A percentile compares a stretch with the other conserved stretches of the same genome.
Conservation (phyloP, 2,113 vertebrate genomes). For the Camelus bactrianus region DNA sequence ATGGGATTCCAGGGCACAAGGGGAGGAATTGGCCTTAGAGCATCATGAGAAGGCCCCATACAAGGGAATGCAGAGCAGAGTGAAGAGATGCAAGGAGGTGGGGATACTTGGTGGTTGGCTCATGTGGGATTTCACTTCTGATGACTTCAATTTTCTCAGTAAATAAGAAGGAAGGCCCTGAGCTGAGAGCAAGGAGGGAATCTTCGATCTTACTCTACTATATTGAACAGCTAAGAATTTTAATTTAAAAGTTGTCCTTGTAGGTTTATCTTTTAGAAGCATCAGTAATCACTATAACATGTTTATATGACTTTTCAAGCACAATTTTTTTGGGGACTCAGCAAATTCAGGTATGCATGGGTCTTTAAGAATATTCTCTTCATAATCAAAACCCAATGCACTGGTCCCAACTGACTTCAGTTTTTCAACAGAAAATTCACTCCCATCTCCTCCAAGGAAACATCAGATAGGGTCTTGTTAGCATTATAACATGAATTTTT, state of each 20-base stretch:
- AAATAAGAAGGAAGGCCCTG: neutral
- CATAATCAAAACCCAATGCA: neutral
- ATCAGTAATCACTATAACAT: neutral
- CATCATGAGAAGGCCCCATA: neutral
- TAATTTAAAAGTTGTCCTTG: slow-evolving; percentile 58
- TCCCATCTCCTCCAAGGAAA: neutral
- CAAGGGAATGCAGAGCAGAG: neutral
- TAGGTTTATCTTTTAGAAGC: slow-evolving; percentile 51
- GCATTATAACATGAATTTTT: slow-evolving; percentile 3
- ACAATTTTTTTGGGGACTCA: neutral
- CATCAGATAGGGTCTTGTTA: slow-evolving; percentile 5
- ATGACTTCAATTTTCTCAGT: slow-evolving; percentile 28
- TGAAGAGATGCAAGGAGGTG: neutral
- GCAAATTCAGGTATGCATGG: neutral
- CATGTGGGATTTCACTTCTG: neutral
- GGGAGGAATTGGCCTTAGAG: neutral
- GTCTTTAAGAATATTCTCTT: neutral
- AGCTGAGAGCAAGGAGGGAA: neutral
- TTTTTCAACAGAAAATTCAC: neutral
- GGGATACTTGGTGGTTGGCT: neutral
- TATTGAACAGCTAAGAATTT: slow-evolving; percentile 12
- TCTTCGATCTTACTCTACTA: neutral
- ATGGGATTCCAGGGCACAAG: neutral
- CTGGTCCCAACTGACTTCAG: neutral
- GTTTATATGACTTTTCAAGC: slow-evolving; percentile 28